Evolutionary conservation across 1,140 invertebrate species (phyloP), one percentile per base, ranked within the genome.

Genomic region (Drosophila ohnishii): DNA sequence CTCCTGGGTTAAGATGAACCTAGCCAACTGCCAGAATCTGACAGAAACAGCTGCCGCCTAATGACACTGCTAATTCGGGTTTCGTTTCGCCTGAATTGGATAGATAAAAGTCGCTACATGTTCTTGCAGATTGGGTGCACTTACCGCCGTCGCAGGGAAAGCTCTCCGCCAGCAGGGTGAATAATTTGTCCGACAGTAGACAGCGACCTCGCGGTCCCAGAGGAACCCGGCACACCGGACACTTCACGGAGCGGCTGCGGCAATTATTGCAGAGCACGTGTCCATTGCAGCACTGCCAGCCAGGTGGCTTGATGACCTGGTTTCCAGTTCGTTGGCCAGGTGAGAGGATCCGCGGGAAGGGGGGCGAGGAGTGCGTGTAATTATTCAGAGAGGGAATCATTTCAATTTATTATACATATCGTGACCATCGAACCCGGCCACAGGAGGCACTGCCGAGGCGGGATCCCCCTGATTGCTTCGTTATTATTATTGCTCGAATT

Each of bases 241-340:
- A 92, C 64, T 90, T 90, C n/a, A 88, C 90, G 10, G 92, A 89
- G 34, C 92, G 91, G 55, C 86, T 82, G 50, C 92, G 90, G 76
- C 92, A 92, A 75, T 90, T 89, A 71, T 91, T 90, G 55, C 92
- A 92, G 13, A 92, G 82, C 28, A 92, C 84, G 75, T 92, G 92
- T 70, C 92, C 92, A 59, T 93, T 93, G 80, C 89, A 91, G 79
- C 92, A 93, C 65, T 93, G 92, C 80, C 90, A 91, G 55, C 92
- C 90, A 50, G 92, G 92, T 61, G 92, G 92, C 47, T 91, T 85
- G 59, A 92, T 88, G 59, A 91, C 90, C 90, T 91, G 75, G 61
- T 85, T 76, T 72, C 35, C 59, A 56, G 53, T 39, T 39, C 53
- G 34, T 53, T 22, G 11, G 34, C 34, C 53, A n/a, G 34, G 35